phyloP scores from a whole-genome alignment of 2,113 vertebrate genomes.

The Sorex araneus region DNA sequence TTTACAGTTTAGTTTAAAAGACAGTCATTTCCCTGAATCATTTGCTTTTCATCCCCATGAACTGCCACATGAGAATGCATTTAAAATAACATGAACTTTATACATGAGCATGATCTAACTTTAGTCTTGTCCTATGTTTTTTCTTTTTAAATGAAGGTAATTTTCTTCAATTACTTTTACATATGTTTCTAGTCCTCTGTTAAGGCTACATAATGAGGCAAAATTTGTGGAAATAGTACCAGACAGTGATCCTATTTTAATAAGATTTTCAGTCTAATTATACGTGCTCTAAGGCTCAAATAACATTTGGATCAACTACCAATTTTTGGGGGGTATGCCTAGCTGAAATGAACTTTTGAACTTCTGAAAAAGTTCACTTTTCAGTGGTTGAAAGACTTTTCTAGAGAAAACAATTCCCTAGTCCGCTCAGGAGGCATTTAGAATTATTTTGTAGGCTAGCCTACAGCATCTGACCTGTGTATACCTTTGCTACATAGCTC shows the following conservation, averaged over 20 bases:
- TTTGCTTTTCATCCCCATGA: constrained; percentile 45
- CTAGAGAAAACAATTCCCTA: constrained; percentile 46
- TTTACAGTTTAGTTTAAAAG: constrained; percentile 33
- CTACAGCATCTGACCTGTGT: background rate
- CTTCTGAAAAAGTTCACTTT: constrained; percentile 66
- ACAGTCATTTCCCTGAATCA: background rate
- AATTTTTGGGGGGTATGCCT: constrained; percentile 41
- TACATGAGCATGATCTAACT: constrained; percentile 23
- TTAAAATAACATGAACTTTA: constrained; percentile 65
- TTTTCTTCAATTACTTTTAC: constrained; percentile 76
- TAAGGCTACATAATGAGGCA: constrained; percentile 60
- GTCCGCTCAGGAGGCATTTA: background rate
- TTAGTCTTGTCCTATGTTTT: background rate
- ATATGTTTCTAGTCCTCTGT: constrained; percentile 61
- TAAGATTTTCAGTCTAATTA: constrained; percentile 77
- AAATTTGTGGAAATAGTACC: constrained; percentile 46
- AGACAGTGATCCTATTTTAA: constrained; percentile 68
- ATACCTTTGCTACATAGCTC: background rate
- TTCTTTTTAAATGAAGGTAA: constrained; percentile 18
- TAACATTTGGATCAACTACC: constrained; percentile 63
- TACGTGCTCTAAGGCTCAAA: constrained; percentile 57
- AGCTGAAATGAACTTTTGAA: constrained; percentile 74
- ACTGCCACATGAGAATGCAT: background rate
- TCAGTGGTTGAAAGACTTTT: constrained; percentile 37
- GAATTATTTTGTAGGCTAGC: background rate